Percentiles rank a stretch among this genome's conserved stretches.
Conservation (phyloP, 2,797 vertebrate genomes). For the Pantherophis vulpinus region DNA sequence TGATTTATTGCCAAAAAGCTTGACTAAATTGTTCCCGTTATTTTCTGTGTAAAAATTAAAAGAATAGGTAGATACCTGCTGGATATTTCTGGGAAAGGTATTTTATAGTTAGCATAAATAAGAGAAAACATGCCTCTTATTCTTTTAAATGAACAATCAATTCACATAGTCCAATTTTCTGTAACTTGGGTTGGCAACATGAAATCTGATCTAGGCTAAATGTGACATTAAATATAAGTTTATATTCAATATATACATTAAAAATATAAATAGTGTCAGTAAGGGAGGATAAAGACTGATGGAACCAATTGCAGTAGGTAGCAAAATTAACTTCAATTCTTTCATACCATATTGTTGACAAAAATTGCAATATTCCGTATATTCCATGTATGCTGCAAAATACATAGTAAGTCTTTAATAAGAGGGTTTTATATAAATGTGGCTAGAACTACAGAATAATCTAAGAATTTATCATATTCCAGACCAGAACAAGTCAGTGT, state of each 20-base stretch:
- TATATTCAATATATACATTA: background rate
- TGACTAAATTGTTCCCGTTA: background rate
- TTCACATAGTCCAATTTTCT: background rate
- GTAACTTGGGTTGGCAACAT: background rate
- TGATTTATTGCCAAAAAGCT: background rate
- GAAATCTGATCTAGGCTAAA: background rate
- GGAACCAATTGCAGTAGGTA: background rate
- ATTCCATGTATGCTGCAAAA: constrained; percentile 1
- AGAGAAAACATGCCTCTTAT: background rate
- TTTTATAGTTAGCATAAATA: background rate
- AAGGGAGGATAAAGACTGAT: background rate
- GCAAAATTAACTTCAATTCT: background rate
- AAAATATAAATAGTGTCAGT: background rate
- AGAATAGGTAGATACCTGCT: background rate
- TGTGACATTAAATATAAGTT: background rate
- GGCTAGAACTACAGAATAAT: background rate
- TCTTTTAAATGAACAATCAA: background rate
- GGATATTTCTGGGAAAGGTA: background rate
- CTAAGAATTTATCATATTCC: background rate
- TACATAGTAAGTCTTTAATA: background rate
- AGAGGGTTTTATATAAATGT: background rate
- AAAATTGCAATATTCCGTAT: background rate
- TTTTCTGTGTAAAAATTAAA: background rate
- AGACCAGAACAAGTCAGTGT: background rate
- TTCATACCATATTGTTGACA: background rate